Evolutionary conservation across 2,888 invertebrate species (phyloP).

Genomic region (Scaptomyza cyrtandrae): DNA sequence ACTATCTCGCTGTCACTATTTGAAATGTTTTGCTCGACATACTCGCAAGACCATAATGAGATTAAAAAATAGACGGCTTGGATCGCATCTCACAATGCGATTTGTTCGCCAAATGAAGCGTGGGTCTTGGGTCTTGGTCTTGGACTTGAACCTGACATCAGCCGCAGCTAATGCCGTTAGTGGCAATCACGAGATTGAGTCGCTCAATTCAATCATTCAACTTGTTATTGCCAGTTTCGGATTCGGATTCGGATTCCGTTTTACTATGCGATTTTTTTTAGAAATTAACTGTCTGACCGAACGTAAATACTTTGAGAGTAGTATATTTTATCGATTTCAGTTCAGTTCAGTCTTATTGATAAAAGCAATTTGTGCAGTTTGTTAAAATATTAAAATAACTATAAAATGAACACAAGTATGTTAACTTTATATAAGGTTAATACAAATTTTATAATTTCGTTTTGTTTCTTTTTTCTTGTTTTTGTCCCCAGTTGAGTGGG

Average conservation of each 20-base stretch:
- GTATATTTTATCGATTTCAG: neutral
- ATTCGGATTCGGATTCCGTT: constrained; percentile 1
- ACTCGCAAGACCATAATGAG: neutral
- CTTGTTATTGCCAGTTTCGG: constrained; percentile 48
- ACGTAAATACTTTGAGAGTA: too few species aligned
- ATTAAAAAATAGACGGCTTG: neutral
- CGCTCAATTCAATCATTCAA: constrained; percentile 3
- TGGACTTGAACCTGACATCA: constrained; percentile 53
- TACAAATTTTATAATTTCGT: too few species aligned
- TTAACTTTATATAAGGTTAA: too few species aligned
- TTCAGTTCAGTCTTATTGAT: constrained; percentile 21
- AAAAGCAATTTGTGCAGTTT: neutral
- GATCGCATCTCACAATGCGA: neutral
- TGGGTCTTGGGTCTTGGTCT: constrained; percentile 53
- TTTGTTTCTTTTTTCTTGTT: too few species aligned
- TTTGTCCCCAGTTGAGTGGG: too few species aligned
- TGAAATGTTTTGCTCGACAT: constrained; percentile 6
- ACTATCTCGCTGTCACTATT: neutral
- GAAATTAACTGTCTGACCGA: constrained; percentile 25
- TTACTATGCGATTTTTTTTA: constrained; percentile 44
- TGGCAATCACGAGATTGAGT: constrained; percentile 7
- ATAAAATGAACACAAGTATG: too few species aligned
- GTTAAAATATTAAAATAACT: neutral
- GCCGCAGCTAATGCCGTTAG: constrained; percentile 24
- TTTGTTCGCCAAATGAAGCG: constrained; percentile 30